A percentile compares a stretch with the other conserved stretches of the same genome.
phyloP scores from a whole-genome alignment of 2,113 vertebrate genomes.

The Nesogale talazaci region DNA sequence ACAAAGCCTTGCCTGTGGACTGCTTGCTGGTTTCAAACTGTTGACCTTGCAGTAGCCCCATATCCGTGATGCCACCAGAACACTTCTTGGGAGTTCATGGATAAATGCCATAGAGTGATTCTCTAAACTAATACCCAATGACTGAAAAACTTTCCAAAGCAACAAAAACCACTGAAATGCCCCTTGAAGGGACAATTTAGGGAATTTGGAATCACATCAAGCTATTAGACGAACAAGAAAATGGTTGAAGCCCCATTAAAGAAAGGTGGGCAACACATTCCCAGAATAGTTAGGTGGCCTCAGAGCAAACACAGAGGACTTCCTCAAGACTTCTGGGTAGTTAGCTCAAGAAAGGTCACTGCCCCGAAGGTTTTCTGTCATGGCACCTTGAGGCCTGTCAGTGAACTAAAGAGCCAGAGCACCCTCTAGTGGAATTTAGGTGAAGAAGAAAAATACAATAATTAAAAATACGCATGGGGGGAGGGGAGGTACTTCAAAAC shows the following conservation, averaged over 20 bases:
- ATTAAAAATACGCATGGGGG: too few species aligned
- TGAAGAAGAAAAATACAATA: not conserved
- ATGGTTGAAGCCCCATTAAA: not conserved
- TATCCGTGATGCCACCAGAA: too few species aligned
- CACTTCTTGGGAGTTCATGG: not conserved
- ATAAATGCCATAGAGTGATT: not conserved
- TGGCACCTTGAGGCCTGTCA: not conserved
- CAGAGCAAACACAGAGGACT: not conserved
- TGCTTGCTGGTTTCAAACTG: too few species aligned
- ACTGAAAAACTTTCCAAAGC: not conserved
- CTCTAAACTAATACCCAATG: not conserved
- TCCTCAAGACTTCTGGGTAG: not conserved
- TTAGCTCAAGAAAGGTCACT: not conserved
- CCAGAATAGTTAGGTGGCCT: not conserved
- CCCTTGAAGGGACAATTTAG: not conserved
- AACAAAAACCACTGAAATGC: not conserved
- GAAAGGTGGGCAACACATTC: too few species aligned
- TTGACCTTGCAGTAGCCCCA: too few species aligned
- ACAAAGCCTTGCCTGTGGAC: too few species aligned
- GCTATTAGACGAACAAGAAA: not conserved
- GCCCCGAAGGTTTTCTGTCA: not conserved
- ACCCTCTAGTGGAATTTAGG: not conserved
- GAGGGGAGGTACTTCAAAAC: too few species aligned
- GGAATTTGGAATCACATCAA: not conserved
- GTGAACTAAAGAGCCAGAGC: not conserved